Conservation (phyloP, 2,113 vertebrate genomes). For the Dicentrarchus labrax region DNA sequence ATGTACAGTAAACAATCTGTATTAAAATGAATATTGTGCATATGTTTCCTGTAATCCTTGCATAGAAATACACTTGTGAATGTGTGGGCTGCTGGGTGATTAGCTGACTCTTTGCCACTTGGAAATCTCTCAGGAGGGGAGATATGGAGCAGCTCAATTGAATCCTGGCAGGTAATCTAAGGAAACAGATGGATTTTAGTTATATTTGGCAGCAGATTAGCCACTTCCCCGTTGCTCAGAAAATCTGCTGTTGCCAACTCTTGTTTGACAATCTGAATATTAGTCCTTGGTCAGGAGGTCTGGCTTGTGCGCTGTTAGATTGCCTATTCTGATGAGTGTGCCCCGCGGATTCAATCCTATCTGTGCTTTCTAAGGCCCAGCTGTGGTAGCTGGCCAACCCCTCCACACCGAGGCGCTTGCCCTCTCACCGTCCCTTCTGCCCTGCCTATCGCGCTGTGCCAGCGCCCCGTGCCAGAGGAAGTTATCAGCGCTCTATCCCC, state of each 20-base stretch:
- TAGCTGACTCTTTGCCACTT: slow-evolving; percentile 75
- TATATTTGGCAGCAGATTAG: slow-evolving; percentile 85
- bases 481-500: slow-evolving; percentile 69
- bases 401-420: slow-evolving; percentile 47
- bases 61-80: slow-evolving; percentile 57
- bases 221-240: slow-evolving; percentile 74
- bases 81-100: slow-evolving; percentile 64
- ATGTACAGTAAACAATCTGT: slow-evolving; percentile 24
- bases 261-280: slow-evolving; percentile 81
- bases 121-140: slow-evolving; percentile 68
- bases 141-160: slow-evolving; percentile 75
- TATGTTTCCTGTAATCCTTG: slow-evolving; percentile 32
- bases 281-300: slow-evolving; percentile 77
- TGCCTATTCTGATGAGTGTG: slow-evolving; percentile 73
- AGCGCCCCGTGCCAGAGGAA: slow-evolving; percentile 64
- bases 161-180: slow-evolving; percentile 83
- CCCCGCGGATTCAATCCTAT: slow-evolving; percentile 64
- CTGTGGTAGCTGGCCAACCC: slow-evolving; percentile 60
- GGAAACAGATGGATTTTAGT: slow-evolving; percentile 85
- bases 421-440: slow-evolving; percentile 38
- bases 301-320: slow-evolving; percentile 66
- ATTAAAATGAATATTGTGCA: slow-evolving; percentile 37
- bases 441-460: slow-evolving; percentile 52
- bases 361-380: slow-evolving; percentile 74
- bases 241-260: slow-evolving; percentile 75